Conservation (phyloP, 1,140 invertebrate genomes). For the Pogonognathellus flavescens region DNA sequence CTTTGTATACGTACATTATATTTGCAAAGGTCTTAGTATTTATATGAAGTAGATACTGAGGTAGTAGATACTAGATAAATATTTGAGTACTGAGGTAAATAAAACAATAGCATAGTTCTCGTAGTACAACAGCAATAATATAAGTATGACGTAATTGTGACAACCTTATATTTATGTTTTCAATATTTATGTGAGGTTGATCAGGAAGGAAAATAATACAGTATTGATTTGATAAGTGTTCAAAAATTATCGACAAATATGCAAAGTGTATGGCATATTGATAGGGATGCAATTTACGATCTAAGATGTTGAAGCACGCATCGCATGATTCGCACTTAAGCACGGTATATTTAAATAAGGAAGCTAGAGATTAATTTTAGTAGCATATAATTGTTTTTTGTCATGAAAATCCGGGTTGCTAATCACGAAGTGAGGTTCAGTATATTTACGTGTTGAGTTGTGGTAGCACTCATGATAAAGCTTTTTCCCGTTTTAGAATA, state of each 20-base stretch:
- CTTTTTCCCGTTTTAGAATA: too few relatives aligned
- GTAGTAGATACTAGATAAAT: too few relatives aligned
- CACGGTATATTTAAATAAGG: too few relatives aligned
- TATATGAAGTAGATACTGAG: too few relatives aligned
- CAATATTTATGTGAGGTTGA: background rate
- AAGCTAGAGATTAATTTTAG: too few relatives aligned
- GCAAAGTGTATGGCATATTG: background rate
- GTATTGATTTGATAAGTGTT: background rate
- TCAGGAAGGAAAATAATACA: background rate
- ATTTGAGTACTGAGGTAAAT: too few relatives aligned
- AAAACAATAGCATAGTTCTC: too few relatives aligned
- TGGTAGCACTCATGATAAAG: background rate
- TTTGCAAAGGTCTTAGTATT: too few relatives aligned
- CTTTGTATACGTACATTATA: too few relatives aligned
- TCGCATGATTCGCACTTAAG: background rate
- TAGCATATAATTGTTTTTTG: background rate
- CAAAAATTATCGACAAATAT: background rate
- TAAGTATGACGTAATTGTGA: too few relatives aligned
- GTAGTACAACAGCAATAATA: too few relatives aligned
- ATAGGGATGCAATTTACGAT: background rate
- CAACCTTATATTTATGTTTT: too few relatives aligned
- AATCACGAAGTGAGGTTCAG: background rate
- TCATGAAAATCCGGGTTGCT: slow-evolving; percentile 29
- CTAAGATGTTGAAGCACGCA: background rate
- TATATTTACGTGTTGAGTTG: background rate